Evolutionary conservation across 2,797 vertebrate species (phyloP).

Genomic region (Mormyrops boulengeri): DNA sequence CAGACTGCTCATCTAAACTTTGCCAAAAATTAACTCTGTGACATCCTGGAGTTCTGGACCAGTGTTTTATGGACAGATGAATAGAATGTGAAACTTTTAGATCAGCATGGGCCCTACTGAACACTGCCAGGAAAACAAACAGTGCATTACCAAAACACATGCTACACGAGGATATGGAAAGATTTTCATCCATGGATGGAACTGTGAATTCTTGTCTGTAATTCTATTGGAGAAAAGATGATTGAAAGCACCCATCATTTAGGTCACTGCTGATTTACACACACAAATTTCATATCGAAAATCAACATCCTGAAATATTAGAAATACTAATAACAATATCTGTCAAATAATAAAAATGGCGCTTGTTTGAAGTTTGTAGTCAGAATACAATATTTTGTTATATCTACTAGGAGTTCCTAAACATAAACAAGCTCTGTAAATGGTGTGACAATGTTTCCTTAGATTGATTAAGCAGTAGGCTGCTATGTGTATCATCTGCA

Average conservation of each 20-base stretch:
- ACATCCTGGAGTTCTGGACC: not conserved
- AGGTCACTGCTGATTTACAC: not conserved
- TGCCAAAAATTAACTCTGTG: not conserved
- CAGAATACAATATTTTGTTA: not conserved
- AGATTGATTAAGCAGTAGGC: not conserved
- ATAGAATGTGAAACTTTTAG: not conserved
- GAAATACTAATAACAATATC: not conserved
- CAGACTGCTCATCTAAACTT: not conserved
- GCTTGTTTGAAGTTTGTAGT: not conserved
- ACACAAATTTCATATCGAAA: not conserved
- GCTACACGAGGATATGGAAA: not conserved
- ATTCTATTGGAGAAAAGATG: not conserved
- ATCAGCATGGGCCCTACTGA: not conserved
- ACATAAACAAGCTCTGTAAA: not conserved
- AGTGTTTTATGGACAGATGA: not conserved
- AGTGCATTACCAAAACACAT: not conserved
- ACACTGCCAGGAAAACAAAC: not conserved
- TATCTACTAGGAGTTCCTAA: not conserved
- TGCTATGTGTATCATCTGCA: not conserved
- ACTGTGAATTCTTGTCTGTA: not conserved
- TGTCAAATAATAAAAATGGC: not conserved
- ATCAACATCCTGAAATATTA: not conserved
- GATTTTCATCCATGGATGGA: not conserved
- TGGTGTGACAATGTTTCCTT: not conserved
- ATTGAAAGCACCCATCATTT: not conserved